These are phyloP conservation scores for Dryococelus australis DNA, from an alignment of 2,888 invertebrate species.

Conservation along the genomic window DNA sequence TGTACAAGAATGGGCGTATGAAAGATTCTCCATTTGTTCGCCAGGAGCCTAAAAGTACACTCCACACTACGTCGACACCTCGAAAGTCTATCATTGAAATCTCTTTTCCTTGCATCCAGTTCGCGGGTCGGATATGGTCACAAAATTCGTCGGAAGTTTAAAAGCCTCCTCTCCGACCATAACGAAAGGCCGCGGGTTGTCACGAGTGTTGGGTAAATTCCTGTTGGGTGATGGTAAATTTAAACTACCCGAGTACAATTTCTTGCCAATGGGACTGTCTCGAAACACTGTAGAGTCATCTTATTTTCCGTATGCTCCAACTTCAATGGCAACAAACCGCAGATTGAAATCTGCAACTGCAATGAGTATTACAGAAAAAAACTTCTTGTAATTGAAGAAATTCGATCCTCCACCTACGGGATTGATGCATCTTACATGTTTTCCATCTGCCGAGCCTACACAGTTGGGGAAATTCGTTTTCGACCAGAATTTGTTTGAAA, in stretches of 20 bases:
- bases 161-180: background rate
- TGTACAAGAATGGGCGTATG: too few species aligned
- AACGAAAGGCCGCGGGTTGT: too few species aligned
- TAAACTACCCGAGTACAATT: background rate
- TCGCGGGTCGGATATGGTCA: too few species aligned
- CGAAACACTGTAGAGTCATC: background rate
- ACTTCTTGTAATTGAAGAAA: too few species aligned
- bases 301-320: background rate
- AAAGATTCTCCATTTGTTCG: too few species aligned
- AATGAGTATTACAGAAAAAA: background rate
- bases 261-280: background rate
- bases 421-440: background rate
- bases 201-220: too few species aligned
- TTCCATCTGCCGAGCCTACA: background rate
- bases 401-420: too few species aligned
- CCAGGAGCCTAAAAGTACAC: too few species aligned
- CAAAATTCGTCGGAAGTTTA: background rate
- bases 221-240: too few species aligned
- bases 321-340: background rate
- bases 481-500: background rate
- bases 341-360: background rate
- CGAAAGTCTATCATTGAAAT: too few species aligned
- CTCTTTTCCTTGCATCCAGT: too few species aligned
- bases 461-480: background rate
- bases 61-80: too few species aligned